A percentile compares a stretch with the other conserved stretches of the same genome.
These are phyloP conservation scores for Mesopsocus fuscifrons DNA, from an alignment of 2,888 invertebrate species.

Conservation along the genomic window DNA sequence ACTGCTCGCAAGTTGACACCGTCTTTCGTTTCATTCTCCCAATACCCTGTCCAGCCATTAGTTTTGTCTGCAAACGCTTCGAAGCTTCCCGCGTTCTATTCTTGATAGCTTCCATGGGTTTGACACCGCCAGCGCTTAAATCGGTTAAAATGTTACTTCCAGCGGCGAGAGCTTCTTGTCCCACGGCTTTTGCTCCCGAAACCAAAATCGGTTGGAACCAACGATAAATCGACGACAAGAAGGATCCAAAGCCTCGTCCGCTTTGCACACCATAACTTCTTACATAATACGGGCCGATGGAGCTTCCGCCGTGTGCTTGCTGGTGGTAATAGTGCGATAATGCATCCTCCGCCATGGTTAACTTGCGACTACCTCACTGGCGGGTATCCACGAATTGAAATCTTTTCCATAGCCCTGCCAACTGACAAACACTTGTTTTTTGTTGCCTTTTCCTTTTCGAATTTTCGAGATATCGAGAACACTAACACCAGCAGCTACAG, in stretches of 20 bases:
- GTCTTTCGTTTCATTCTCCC: background rate
- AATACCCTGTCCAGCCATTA: background rate
- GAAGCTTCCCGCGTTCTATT: background rate
- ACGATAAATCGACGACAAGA: background rate
- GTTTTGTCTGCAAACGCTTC: background rate
- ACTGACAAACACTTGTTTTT: background rate
- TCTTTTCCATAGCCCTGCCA: background rate
- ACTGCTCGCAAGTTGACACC: background rate
- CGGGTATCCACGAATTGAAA: background rate
- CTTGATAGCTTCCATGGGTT: background rate
- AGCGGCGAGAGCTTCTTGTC: background rate
- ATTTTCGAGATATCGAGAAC: background rate
- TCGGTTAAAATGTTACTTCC: background rate
- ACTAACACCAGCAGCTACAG: background rate
- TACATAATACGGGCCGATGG: background rate
- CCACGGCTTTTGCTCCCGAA: background rate
- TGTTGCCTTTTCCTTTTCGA: background rate
- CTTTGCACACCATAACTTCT: background rate
- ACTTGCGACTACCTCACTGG: background rate
- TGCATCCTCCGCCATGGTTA: background rate
- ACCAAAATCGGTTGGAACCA: background rate
- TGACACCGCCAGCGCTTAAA: background rate
- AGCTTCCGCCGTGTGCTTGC: background rate
- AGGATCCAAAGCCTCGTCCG: background rate
- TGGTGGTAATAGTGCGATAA: background rate